A percentile compares a stretch with the other conserved stretches of the same genome.
Evolutionary conservation across 1,140 invertebrate species (phyloP).

Genomic region (Centruroides vittatus): DNA sequence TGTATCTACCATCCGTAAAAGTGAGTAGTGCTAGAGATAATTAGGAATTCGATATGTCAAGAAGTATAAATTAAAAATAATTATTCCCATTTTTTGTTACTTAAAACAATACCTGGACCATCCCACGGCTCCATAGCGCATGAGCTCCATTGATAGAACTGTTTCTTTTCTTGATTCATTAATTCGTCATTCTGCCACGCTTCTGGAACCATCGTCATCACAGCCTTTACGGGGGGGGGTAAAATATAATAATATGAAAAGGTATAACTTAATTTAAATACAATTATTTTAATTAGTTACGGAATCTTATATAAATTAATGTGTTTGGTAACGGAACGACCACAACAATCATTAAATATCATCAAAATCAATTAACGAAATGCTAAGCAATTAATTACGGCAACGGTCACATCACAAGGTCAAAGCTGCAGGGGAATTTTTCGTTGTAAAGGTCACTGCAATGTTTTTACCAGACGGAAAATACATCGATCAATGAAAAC

Average conservation of each 20-base stretch:
- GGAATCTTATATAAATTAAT: too few species aligned
- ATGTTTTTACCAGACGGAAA: too few species aligned
- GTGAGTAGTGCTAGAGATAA: conserved; percentile 68
- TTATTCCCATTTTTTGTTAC: too few species aligned
- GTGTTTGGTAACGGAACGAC: too few species aligned
- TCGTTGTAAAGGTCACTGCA: too few species aligned
- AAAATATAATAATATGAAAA: conserved; percentile 2
- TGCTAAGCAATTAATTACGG: too few species aligned
- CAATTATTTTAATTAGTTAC: too few species aligned
- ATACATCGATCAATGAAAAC: too few species aligned
- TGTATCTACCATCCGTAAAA: conserved; percentile 95
- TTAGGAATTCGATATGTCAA: not conserved
- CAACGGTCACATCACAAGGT: too few species aligned
- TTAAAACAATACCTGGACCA: conserved; percentile 42
- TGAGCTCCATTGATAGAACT: conserved; percentile 94
- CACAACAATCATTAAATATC: too few species aligned
- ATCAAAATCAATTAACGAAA: too few species aligned
- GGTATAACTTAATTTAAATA: not conserved
- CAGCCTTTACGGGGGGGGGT: conserved; percentile 45
- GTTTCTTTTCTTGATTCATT: conserved; percentile 81
- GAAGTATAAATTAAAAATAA: not conserved
- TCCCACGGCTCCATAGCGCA: conserved; percentile 99
- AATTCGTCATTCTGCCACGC: conserved; percentile 98
- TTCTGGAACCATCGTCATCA: conserved; percentile 99
- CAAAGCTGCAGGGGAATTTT: too few species aligned